Evolutionary conservation across 2,888 invertebrate genomes (phyloP).

Genomic region (Panopea generosa): DNA sequence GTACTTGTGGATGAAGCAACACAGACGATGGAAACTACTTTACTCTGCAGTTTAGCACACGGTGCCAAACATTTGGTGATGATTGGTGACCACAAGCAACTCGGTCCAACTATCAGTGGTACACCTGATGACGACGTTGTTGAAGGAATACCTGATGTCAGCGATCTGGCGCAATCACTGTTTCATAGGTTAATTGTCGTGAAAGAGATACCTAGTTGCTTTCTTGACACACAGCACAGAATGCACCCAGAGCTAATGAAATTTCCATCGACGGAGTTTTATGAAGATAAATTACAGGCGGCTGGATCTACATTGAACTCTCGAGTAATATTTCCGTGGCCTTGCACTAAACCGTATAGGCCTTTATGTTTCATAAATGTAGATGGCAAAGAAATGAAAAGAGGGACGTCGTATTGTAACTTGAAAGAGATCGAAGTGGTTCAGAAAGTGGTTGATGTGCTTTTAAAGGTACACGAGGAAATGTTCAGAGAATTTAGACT

Average conservation of each 20-base stretch:
- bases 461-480: slow-evolving; percentile 20
- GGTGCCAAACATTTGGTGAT: slow-evolving; percentile 49
- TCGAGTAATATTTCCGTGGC: slow-evolving; percentile 52
- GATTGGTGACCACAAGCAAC: slow-evolving; percentile 55
- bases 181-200: slow-evolving; percentile 40
- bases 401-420: slow-evolving; percentile 42
- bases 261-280: slow-evolving; percentile 55
- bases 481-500: neutral
- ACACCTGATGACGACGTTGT: neutral
- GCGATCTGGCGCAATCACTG: slow-evolving; percentile 27
- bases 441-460: slow-evolving; percentile 23
- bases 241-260: slow-evolving; percentile 50
- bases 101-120: slow-evolving; percentile 36
- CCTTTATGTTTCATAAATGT: slow-evolving; percentile 52
- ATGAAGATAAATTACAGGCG: slow-evolving; percentile 32
- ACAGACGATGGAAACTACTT: slow-evolving; percentile 44
- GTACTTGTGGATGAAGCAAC: slow-evolving; percentile 62
- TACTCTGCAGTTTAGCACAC: slow-evolving; percentile 48
- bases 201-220: neutral
- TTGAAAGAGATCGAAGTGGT: slow-evolving; percentile 36
- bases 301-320: slow-evolving; percentile 5
- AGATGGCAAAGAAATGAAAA: slow-evolving; percentile 25
- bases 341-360: neutral
- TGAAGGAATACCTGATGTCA: slow-evolving; percentile 5
- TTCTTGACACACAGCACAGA: slow-evolving; percentile 48